Base-by-base conservation (phyloP, 2,797 vertebrate species). In the Ceyx erithaca region DNA sequence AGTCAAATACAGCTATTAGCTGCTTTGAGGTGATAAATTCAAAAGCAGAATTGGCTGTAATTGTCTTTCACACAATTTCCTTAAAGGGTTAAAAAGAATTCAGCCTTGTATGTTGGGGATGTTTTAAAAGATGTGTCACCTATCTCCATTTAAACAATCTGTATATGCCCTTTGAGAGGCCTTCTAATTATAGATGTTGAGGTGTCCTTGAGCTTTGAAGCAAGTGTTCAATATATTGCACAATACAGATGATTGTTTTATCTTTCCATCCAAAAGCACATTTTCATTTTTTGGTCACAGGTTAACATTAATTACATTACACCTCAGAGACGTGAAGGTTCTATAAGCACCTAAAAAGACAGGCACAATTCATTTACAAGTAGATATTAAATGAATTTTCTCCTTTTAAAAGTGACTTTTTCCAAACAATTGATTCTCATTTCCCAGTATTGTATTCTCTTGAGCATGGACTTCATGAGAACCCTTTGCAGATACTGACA, bases 121-220 rank as follows among this genome's bases (percentile, higher is more conserved):
- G 16, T 90, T 86, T 80, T 70, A 73, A 91, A 84, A 67, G 61
- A 68, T 75, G 41, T 55, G 41, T 84, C 71, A 87, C 71, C 45
- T 81, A 73, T 55, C 41, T 92, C 71, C 67, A 2, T 31, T 71
- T 64, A 93, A 93, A 81, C 43, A 82, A 41, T 89, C 40, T 87
- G 20, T 54, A 45, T 91, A 2, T 91, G 85, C 63, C 71, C 80
- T 90, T 89, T 90, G 78, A 85, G 83, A 94, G 28, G 46, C 40
- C 35, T 96, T 82, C 68, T 90, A 87, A 93, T 94, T 90, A 92
- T 28, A 80, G 75, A 68, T 80, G 46, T 80, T 7, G 12, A 77
- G 23, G 78, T 88, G 78, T 71, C 90, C 91, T 96, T 95, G 90
- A 77, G 91, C 68, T 88, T 85, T 92, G 82, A 94, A 91, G 62